phyloP scores from a whole-genome alignment of 2,888 invertebrate genomes.

The Limnephilus auricula region DNA sequence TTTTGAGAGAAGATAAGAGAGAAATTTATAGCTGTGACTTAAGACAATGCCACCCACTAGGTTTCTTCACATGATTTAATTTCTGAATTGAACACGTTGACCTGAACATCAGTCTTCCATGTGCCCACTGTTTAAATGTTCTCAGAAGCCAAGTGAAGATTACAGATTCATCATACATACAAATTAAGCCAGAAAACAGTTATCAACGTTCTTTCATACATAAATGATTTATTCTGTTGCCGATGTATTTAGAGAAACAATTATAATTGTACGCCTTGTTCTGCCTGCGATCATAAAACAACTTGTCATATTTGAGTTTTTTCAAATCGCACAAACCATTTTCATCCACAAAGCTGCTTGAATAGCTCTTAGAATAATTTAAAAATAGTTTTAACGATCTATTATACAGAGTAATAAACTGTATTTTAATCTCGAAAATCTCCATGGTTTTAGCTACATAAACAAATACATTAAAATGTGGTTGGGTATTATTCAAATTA shows the following conservation, averaged over 20 bases:
- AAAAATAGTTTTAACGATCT: slow-evolving; percentile 14
- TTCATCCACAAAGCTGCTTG: neutral
- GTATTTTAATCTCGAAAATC: neutral
- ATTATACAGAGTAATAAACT: neutral
- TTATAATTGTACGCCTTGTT: neutral
- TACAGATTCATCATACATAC: slow-evolving; percentile 9
- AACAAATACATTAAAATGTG: neutral
- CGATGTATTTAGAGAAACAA: neutral
- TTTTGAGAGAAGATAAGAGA: neutral
- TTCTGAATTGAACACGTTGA: neutral
- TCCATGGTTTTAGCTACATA: neutral
- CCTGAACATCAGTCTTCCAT: neutral
- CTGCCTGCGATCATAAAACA: neutral
- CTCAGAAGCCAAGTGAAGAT: neutral
- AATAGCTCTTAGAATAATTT: neutral
- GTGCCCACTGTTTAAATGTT: slow-evolving; percentile 9
- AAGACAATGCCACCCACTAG: neutral
- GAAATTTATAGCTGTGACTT: neutral
- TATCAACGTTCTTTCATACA: neutral
- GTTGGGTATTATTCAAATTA: neutral
- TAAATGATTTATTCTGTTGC: neutral
- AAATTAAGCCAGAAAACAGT: slow-evolving; percentile 16
- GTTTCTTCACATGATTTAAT: neutral
- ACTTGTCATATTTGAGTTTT: neutral
- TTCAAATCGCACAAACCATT: neutral